Evolutionary conservation across 2,113 vertebrate species (phyloP).

Genomic region (Vidua chalybeata): DNA sequence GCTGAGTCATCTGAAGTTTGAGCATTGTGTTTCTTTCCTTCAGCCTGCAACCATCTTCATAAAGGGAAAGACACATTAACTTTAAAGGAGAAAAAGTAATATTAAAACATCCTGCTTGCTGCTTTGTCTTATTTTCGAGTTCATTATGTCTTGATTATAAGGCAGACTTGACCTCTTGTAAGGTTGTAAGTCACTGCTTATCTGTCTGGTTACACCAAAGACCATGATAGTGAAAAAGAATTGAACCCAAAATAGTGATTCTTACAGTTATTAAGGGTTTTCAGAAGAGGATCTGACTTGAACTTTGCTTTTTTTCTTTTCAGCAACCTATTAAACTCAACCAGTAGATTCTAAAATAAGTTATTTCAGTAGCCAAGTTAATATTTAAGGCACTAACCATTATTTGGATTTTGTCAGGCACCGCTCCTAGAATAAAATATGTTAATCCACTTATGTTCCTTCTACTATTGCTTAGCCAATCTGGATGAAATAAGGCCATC

Average conservation of each 20-base stretch:
- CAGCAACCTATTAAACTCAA: neutral
- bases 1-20: neutral
- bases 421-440: neutral
- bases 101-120: neutral
- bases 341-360: neutral
- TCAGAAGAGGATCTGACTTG: neutral
- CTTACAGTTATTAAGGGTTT: neutral
- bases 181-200: neutral
- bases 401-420: neutral
- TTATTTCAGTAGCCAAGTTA: neutral
- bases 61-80: neutral
- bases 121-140: neutral
- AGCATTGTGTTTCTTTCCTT: neutral
- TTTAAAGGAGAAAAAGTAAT: neutral
- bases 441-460: neutral
- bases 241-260: neutral
- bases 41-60: neutral
- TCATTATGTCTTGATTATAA: neutral
- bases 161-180: neutral
- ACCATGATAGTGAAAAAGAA: neutral
- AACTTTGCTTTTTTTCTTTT: neutral
- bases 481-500: neutral
- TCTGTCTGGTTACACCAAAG: neutral
- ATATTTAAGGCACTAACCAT: neutral
- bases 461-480: neutral